Conservation (phyloP, 2,113 vertebrate species). For the Dissostichus mawsoni region DNA sequence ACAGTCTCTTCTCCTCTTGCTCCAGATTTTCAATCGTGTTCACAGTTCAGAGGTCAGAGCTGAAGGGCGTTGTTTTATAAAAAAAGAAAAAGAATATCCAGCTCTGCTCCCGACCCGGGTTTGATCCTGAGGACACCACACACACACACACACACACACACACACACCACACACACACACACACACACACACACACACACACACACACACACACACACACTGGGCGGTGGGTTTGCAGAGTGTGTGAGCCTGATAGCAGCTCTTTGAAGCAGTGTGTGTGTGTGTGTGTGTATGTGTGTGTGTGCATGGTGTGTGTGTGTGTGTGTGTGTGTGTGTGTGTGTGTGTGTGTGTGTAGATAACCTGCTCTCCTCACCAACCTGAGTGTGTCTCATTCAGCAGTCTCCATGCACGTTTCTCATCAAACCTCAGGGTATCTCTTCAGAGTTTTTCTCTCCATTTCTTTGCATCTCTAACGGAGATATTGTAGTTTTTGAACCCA, state of each 20-base stretch:
- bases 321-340: too few relatives aligned
- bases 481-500: too few relatives aligned
- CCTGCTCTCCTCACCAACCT: too few relatives aligned
- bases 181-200: too few relatives aligned
- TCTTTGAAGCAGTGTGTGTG: conserved; percentile 62
- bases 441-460: too few relatives aligned
- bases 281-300: neutral
- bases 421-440: too few relatives aligned
- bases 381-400: too few relatives aligned
- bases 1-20: conserved; percentile 61
- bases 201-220: too few relatives aligned
- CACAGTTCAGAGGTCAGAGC: conserved; percentile 77
- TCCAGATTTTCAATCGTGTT: conserved; percentile 76
- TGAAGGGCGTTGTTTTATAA: conserved; percentile 55
- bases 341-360: conserved; percentile 20
- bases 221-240: neutral
- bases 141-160: too few relatives aligned
- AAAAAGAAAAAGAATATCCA: conserved; percentile 27
- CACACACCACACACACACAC: too few relatives aligned
- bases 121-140: conserved; percentile 51
- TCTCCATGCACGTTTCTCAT: too few relatives aligned
- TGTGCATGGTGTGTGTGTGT: neutral
- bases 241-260: conserved; percentile 59
- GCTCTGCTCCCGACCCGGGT: conserved; percentile 43
- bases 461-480: too few relatives aligned